Evolutionary conservation across 2,888 invertebrate genomes (phyloP).

Genomic region (Biston stratarius): DNA sequence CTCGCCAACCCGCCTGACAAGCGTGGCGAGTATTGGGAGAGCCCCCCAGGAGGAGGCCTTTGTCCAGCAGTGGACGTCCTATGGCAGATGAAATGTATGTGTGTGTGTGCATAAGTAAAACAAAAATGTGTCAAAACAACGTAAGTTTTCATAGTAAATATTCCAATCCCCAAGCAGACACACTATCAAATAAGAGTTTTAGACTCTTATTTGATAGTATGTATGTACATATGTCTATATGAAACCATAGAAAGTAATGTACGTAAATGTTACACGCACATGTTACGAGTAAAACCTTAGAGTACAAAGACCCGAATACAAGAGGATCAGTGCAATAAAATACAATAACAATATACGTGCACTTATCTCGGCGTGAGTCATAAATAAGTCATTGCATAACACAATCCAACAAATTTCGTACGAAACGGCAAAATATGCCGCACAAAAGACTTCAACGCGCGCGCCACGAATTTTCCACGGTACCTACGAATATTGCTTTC

Average conservation of each 20-base stretch:
- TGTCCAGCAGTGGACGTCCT: too few species aligned
- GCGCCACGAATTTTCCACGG: constrained; percentile 13
- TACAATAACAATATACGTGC: constrained; percentile 13
- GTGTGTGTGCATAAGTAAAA: too few species aligned
- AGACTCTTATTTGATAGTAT: too few species aligned
- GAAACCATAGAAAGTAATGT: not conserved
- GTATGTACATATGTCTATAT: too few species aligned
- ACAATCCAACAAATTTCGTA: constrained; percentile 1
- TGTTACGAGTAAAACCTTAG: not conserved
- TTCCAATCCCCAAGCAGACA: too few species aligned
- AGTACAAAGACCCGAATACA: not conserved
- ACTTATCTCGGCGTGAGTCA: constrained; percentile 7
- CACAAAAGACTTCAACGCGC: constrained; percentile 44
- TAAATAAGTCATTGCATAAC: constrained; percentile 24
- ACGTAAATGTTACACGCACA: not conserved
- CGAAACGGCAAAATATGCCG: constrained; percentile 11
- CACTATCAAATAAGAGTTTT: too few species aligned
- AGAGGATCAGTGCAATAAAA: constrained; percentile 15
- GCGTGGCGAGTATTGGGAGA: too few species aligned
- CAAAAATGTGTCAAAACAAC: too few species aligned
- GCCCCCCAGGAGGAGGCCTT: too few species aligned
- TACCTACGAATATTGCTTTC: constrained; percentile 14
- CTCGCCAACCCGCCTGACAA: too few species aligned
- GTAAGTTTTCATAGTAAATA: too few species aligned
- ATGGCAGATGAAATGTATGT: too few species aligned